phyloP scores from a whole-genome alignment of 2,113 vertebrate genomes.

The Myodes glareolus region DNA sequence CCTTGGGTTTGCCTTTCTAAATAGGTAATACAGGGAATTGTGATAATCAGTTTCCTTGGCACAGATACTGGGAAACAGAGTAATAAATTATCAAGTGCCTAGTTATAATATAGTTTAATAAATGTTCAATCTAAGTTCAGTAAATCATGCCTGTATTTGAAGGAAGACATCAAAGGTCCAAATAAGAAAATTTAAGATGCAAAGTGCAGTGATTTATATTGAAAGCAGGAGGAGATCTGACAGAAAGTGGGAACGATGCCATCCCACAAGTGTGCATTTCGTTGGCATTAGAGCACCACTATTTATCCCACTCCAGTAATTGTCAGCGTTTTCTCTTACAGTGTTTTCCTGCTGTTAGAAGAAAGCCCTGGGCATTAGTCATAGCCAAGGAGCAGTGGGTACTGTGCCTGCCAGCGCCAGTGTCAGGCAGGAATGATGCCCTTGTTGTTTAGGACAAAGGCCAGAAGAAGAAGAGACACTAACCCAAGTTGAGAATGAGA shows the following conservation, averaged over 20 bases:
- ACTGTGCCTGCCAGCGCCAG: neutral
- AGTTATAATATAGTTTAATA: neutral
- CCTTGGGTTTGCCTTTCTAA: neutral
- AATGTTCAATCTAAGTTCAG: neutral
- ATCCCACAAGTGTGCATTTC: neutral
- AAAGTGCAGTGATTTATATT: neutral
- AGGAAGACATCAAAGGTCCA: neutral
- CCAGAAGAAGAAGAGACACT: constrained; percentile 9
- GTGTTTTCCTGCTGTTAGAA: neutral
- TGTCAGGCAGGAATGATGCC: constrained; percentile 49
- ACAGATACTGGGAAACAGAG: neutral
- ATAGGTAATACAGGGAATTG: neutral
- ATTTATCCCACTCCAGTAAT: neutral
- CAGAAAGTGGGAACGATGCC: neutral
- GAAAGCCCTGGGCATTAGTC: neutral
- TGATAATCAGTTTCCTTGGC: neutral
- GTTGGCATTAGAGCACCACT: neutral
- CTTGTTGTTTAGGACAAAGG: neutral
- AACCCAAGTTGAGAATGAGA: neutral
- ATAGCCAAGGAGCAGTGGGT: neutral
- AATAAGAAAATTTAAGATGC: neutral
- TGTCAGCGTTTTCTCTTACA: neutral
- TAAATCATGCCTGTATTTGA: neutral
- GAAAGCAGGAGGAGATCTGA: neutral
- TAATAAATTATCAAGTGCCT: neutral